Base-by-base conservation (phyloP, 2,113 vertebrate genomes). In the Chlorodrepanis virens region DNA sequence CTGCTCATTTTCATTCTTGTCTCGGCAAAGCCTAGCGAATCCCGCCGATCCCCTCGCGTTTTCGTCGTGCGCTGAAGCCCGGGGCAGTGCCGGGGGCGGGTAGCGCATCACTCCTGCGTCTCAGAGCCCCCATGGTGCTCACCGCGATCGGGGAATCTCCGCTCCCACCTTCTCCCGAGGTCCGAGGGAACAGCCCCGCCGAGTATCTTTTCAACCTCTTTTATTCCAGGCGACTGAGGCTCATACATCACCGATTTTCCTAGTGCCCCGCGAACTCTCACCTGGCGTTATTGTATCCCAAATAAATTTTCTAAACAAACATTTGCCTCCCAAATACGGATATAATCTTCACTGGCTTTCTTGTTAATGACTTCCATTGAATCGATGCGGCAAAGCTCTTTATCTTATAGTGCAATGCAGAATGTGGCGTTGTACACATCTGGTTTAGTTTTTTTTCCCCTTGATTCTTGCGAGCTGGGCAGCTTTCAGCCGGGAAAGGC, bases 391-490 rank as follows among this genome's bases (percentile, higher is more conserved):
- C 68, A 80, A 67, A 91, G 47, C 79, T 78, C 92, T 94, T 80
- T 88, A 88, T 86, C 92, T 90, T 87, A 37, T 2, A 56, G 54
- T 19, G 70, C 70, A 40, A 67, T 67, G 42, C 42, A 40, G 64
- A 93, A 63, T 52, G 78, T 72, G 81, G 54, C 17, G 5, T 93
- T 77, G 50, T 74, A 81, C 85, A 91, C 95, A 94, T 93, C 93
- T 95, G 95, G 87, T 96, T 97, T 81, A 52, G 87, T 22, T 89
- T 94, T 70, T 40, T 40, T 6, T 5, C 11, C 63, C 63, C 40
- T 33, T 47, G 71, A 90, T 93, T 95, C 92, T 74, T 94, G 90
- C 15, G 54, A 95, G 35, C 82, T 64, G 80, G 77, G 83, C 93
- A 94, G 80, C 52, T 94, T 87, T 91, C 72, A 89, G 69, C 45